Evolutionary conservation across 2,797 vertebrate species (phyloP), one percentile per base, ranked within the genome.

Genomic region (Mus caroli): DNA sequence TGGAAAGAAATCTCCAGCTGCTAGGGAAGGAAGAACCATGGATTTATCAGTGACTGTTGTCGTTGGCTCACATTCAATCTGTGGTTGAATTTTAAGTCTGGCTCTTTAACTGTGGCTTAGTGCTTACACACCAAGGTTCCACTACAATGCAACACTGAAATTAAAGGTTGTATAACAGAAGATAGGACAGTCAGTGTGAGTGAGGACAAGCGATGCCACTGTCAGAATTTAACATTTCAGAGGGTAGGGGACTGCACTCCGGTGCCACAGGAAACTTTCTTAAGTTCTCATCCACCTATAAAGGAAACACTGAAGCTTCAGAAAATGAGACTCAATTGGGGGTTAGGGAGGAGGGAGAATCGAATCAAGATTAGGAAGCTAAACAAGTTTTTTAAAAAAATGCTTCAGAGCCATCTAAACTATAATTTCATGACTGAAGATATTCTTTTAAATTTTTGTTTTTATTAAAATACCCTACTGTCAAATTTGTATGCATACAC

Each of bases 111-210:
- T 92, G 90, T 8, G 52, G 88, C 8, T 92, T 94, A 75, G 82
- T 85, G 93, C 90, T 90, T 79, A 88, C 28, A 93, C 90, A 93
- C 28, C 85, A 88, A 89, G 88, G 88, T 77, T 92, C 95, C 56
- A 73, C 88, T 79, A 87, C 5, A 82, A 93, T 43, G 15, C 64
- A 90, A 67, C 67, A 37, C 56, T 64, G 88, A 96, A 93, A 94
- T 94, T 52, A 94, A 90, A 96, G 77, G 71, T 13, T 69, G 40
- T 26, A 2, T 26, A 86, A 90, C 0, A 82, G 54, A 56, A 88
- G 67, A 95, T 0, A 73, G 67, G 50, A 73, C 92, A 22, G 79
- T 85, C 43, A 46, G 52, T 67, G 52, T 82, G 88, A 94, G 60
- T 58, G 95, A 94, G 96, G 28, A 90, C 24, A 79, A 75, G 92